phyloP scores from a whole-genome alignment of 2,888 invertebrate genomes.

The Panorpa germanica region DNA sequence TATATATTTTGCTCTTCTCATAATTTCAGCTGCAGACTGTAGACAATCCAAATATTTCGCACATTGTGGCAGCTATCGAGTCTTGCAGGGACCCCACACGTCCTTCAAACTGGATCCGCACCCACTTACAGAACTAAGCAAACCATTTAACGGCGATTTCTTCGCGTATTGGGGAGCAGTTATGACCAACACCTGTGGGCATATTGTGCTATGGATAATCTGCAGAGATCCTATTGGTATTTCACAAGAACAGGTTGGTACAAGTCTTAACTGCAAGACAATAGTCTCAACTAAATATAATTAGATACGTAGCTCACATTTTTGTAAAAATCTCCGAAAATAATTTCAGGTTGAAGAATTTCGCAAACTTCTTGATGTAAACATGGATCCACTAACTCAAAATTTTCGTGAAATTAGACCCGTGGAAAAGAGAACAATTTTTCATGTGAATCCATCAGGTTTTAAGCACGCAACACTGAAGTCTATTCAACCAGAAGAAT shows the following conservation, averaged over 20 bases:
- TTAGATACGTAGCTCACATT: neutral
- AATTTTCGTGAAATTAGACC: slow-evolving; percentile 3
- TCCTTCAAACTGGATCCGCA: slow-evolving; percentile 28
- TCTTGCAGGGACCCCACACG: slow-evolving; percentile 29
- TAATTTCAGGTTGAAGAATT: slow-evolving; percentile 31
- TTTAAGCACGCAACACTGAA: too few species aligned
- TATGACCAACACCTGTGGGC: slow-evolving; percentile 24
- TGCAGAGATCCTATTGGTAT: slow-evolving; percentile 34
- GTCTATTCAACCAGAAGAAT: too few species aligned
- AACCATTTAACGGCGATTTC: slow-evolving; percentile 38
- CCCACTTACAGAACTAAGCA: slow-evolving; percentile 29
- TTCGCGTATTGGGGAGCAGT: slow-evolving; percentile 43
- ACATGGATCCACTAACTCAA: slow-evolving; percentile 7
- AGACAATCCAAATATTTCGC: too few species aligned
- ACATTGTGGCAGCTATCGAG: too few species aligned
- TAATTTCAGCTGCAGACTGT: too few species aligned
- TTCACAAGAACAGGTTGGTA: slow-evolving; percentile 33
- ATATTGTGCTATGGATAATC: slow-evolving; percentile 39
- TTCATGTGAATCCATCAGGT: slow-evolving; percentile 11
- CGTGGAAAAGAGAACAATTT: slow-evolving; percentile 7
- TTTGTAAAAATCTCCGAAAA: neutral
- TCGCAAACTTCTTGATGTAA: slow-evolving; percentile 27
- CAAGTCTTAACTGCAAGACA: neutral
- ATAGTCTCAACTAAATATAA: slow-evolving; percentile 5
- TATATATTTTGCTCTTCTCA: too few species aligned